Evolutionary conservation across 2,888 invertebrate species (phyloP), one percentile per base, ranked within the genome.

Genomic region (Synanthedon andrenaeformis): DNA sequence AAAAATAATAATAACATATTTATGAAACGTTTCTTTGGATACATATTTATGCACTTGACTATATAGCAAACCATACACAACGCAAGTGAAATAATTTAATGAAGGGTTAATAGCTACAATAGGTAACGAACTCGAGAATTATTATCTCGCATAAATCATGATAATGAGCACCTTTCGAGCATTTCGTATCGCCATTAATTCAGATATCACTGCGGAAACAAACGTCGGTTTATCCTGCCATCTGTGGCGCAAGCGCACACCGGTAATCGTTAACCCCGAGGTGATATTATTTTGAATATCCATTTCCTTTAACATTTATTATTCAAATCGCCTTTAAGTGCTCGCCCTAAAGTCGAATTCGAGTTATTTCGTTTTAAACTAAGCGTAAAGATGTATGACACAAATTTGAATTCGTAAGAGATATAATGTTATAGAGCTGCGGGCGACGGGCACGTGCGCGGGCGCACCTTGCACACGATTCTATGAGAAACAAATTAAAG

Each of bases 171-270:
- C 86, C 86, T 87, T 87, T 86, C 79, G 76, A 83, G 78, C 75
- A 76, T 81, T 81, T 82, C 79, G 83, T 85, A 82, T 83, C 79
- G 82, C 79, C 79, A 83, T 85, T 84, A 86, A 87, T 86, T 87
- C 86, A 85, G 86, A 87, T 86, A 87, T 87, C 86, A 87, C 82
- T 86, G 85, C 86, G 87, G 87, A 87, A 86, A 85, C 85, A 85
- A 85, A 85, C 84, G 86, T 87, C 86, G 80, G 84, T 79, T 85
- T 84, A 84, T 85, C 82, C 83, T 66, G 70, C 83, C 85, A 87
- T 87, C 87, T 85, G 84, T 78, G 79, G 80, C 76, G 81, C 82
- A 82, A 78, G 83, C 82, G 84, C 83, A 73, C 85, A 73, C 82
- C 80, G 82, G 85, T 83, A 83, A 87, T 86, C 87, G 86, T 87